These are phyloP conservation scores for Hemitrygon akajei DNA, from an alignment of 2,797 vertebrate species.

Conservation along the genomic window DNA sequence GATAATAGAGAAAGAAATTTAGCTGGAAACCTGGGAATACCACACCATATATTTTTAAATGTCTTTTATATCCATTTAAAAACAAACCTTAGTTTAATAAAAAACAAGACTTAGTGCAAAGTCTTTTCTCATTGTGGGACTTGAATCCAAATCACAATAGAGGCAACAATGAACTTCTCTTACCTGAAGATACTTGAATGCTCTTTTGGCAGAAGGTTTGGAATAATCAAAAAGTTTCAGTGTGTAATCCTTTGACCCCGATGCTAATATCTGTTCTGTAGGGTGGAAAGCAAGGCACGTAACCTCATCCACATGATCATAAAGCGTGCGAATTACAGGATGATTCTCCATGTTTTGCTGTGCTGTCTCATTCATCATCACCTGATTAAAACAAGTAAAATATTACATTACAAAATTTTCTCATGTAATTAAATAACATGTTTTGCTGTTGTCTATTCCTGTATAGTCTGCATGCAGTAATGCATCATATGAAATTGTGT, in stretches of 20 bases:
- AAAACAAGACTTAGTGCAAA: neutral
- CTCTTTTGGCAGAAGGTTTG: constrained; percentile 95
- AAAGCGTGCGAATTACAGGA: constrained; percentile 90
- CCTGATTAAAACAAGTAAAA: constrained; percentile 53
- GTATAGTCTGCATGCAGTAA: neutral
- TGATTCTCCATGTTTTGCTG: constrained; percentile 99
- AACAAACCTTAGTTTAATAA: neutral
- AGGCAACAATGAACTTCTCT: constrained; percentile 39
- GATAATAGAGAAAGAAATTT: neutral
- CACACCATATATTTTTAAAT: neutral
- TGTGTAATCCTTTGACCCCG: constrained; percentile 92
- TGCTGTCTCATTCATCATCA: constrained; percentile 98
- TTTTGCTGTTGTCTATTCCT: neutral
- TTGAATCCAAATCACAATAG: neutral
- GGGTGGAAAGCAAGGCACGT: constrained; percentile 94
- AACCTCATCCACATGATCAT: constrained; percentile 95
- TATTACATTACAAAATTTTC: neutral
- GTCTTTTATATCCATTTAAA: neutral
- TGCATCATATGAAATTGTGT: neutral
- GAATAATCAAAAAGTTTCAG: constrained; percentile 98
- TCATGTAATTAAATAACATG: neutral
- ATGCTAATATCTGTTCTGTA: constrained; percentile 90
- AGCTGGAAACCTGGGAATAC: neutral
- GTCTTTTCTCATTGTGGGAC: neutral
- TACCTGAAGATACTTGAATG: constrained; percentile 96